Evolutionary conservation across 1,140 invertebrate species (phyloP).

Genomic region (Drosophila elegans): DNA sequence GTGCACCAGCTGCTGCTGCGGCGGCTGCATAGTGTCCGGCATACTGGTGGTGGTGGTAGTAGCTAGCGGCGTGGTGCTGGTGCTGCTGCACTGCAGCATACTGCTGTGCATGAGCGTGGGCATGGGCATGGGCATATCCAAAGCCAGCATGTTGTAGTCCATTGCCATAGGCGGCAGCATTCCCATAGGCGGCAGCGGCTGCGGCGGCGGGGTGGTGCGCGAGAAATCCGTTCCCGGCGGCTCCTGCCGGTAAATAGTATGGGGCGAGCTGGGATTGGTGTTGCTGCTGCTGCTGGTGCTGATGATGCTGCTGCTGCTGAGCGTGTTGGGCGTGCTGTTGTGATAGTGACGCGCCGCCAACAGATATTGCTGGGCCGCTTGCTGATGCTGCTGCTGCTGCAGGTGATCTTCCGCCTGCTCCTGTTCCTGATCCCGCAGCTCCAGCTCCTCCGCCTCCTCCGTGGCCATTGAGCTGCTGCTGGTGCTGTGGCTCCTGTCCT

Average conservation of each 20-base stretch:
- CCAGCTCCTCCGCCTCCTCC: conserved; percentile 59
- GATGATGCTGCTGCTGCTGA: conserved; percentile 60
- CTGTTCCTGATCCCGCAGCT: conserved; percentile 32
- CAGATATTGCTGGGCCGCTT: conserved; percentile 66
- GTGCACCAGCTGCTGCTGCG: conserved; percentile 57
- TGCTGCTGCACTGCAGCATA: conserved; percentile 79
- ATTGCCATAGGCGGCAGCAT: conserved; percentile 80
- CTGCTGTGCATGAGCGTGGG: conserved; percentile 63
- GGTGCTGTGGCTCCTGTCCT: conserved; percentile 65
- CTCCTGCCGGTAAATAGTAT: conserved; percentile 67
- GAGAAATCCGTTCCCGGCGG: conserved; percentile 71
- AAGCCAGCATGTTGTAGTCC: conserved; percentile 84
- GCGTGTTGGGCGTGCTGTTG: conserved; percentile 65
- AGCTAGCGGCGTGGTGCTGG: conserved; percentile 73
- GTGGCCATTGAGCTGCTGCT: conserved; percentile 65
- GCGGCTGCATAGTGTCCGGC: conserved; percentile 76
- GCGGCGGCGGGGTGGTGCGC: conserved; percentile 67
- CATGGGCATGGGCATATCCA: conserved; percentile 75
- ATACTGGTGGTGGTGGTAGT: conserved; percentile 79
- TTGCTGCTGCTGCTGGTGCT: conserved; percentile 62
- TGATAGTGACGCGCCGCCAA: conserved; percentile 60
- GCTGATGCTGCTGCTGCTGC: conserved; percentile 60
- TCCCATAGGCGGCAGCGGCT: conserved; percentile 77
- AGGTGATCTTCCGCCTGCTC: conserved; percentile 57
- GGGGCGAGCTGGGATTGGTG: conserved; percentile 66